Percentiles rank a stretch among this genome's conserved stretches.
These are phyloP conservation scores for Metallyticus violacea DNA, from an alignment of 2,888 invertebrate genomes.

Conservation along the genomic window DNA sequence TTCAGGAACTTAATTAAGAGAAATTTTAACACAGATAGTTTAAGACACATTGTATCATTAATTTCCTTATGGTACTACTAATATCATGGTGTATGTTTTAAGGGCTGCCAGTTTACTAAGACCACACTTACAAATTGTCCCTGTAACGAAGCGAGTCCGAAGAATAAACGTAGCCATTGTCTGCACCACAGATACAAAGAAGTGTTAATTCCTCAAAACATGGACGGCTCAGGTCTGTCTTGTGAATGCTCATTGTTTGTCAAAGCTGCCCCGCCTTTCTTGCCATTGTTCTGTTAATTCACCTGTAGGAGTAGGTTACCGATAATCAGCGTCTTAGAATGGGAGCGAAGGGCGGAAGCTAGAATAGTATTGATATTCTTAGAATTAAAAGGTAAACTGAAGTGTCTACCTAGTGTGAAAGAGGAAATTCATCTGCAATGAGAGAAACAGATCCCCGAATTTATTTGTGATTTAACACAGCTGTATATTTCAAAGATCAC, in stretches of 20 bases:
- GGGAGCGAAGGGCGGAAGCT: neutral
- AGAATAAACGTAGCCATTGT: neutral
- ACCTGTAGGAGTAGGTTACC: neutral
- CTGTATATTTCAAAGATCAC: too few species aligned
- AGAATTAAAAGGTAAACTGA: neutral
- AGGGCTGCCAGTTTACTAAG: too few species aligned
- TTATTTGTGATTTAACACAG: too few species aligned
- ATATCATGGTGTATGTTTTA: too few species aligned
- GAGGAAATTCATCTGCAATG: too few species aligned
- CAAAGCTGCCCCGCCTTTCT: neutral
- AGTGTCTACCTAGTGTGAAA: too few species aligned
- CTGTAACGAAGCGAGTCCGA: neutral
- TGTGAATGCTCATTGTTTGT: neutral
- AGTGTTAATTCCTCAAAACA: neutral
- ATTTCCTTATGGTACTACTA: too few species aligned
- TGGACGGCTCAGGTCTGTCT: neutral
- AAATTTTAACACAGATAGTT: too few species aligned
- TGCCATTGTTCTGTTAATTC: neutral
- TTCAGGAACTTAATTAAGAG: too few species aligned
- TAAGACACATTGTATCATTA: too few species aligned
- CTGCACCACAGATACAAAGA: neutral
- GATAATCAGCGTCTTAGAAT: neutral
- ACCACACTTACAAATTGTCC: too few species aligned
- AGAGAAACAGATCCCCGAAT: too few species aligned
- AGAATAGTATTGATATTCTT: neutral